Evolutionary conservation across 2,113 vertebrate species (phyloP), one percentile per base, ranked within the genome.

Genomic region (Sitta europaea): DNA sequence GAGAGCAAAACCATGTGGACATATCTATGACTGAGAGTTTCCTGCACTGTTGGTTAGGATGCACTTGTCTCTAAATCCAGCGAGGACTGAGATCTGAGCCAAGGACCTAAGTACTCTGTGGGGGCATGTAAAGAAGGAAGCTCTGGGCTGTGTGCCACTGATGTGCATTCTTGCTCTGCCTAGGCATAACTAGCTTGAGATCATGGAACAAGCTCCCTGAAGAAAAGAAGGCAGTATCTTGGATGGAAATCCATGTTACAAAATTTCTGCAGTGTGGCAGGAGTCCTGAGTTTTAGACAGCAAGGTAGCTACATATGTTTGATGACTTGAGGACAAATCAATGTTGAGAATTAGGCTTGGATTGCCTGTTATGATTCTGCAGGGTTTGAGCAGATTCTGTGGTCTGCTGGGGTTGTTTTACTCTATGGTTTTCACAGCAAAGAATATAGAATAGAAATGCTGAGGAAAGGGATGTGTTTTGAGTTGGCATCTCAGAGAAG

Each of bases 231-330:
- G n/a, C 3, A 17, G 21, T 75, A 65, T 67, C 57, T 83, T 61
- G 43, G 61, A 47, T 75, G 35, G 35, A 88, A 83, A 79, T 72
- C 17, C 22, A 24, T 27, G 10, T 77, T 85, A 48, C 0, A 0
- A 18, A 0, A 18, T 33, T 66, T 73, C 22, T 48, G n/a, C 23
- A 63, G 8, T 17, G 14, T 77, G 29, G 42, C 42, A 81, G 33
- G 38, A 74, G 68, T 84, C 55, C 17, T 2, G 22, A 31, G 51
- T n/a, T 66, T 61, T 40, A 87, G n/a, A 61, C 36, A 17, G 15
- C 0, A 0, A 70, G 14, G 43, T n/a, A 86, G 50, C n/a, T 20
- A n/a, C 17, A 0, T 50, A 33, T 33, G 29, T 80, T 76, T 65
- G 38, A 73, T 17, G 45, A 84, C 47, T 48, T 71, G 19, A n/a